Conservation (phyloP, 2,113 vertebrate genomes). For the Etheostoma cragini region DNA sequence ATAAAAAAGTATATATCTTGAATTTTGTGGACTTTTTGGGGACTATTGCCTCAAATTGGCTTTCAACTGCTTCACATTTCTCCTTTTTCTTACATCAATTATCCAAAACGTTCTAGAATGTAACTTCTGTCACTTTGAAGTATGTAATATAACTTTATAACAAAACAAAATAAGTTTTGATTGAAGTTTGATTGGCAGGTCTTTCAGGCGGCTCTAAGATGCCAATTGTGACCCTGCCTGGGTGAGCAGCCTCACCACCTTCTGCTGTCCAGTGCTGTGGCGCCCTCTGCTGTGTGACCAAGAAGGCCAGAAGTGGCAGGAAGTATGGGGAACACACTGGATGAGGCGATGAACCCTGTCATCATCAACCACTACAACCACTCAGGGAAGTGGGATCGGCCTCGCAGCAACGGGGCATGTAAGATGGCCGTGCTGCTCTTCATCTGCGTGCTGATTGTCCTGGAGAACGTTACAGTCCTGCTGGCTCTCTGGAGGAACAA, state of each 20-base stretch:
- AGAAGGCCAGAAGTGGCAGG: constrained; percentile 43
- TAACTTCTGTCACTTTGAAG: neutral
- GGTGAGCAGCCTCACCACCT: constrained; percentile 20
- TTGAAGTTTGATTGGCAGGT: constrained; percentile 35
- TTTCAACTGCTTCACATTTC: too few relatives aligned
- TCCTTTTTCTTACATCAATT: neutral
- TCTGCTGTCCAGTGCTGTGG: constrained; percentile 64
- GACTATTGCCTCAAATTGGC: too few relatives aligned
- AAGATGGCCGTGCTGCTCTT: constrained; percentile 79
- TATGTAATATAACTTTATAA: neutral
- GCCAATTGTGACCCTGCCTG: constrained; percentile 32
- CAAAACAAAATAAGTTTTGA: neutral
- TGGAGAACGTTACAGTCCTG: constrained; percentile 85
- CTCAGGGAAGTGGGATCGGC: constrained; percentile 82
- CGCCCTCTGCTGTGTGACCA: constrained; percentile 79
- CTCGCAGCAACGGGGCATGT: constrained; percentile 58
- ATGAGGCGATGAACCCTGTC: constrained; percentile 78
- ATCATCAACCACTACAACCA: constrained; percentile 85
- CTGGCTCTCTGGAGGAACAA: constrained; percentile 84
- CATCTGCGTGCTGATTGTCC: constrained; percentile 82
- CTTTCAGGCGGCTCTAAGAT: constrained; percentile 42
- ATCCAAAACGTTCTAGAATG: neutral
- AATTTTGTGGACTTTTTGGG: too few relatives aligned
- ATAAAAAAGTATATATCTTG: too few relatives aligned
- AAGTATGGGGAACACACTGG: constrained; percentile 64